Base-by-base conservation (phyloP, 2,113 vertebrate genomes). In the Tinamus guttatus region DNA sequence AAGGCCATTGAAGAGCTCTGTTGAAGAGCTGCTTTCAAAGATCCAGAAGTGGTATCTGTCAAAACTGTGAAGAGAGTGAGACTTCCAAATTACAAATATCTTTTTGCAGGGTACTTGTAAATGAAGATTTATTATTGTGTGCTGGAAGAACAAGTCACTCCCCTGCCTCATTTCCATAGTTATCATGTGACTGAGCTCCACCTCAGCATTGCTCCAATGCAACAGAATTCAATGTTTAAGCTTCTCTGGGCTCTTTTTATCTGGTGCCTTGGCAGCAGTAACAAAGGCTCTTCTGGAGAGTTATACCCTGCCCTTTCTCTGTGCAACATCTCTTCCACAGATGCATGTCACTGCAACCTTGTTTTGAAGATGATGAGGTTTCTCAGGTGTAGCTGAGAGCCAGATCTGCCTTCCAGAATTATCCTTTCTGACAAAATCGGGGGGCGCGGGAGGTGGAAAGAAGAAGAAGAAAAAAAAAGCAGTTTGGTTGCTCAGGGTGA, bases 271-370 rank as follows among this genome's bases (percentile, higher is more conserved):
- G 77, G n/a, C 34, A 80, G 12, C 27, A 41, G 47, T 41, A 70
- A 40, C 13, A 77, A 19, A 82, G 4, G 4, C 25, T 93, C 73
- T 65, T 79, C 71, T 34, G 22, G 15, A 5, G 12, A 5, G 16
- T 82, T 58, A 38, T 43, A 49, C 13, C 1, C 1, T 85, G 58
- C 52, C 25, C 49, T 80, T 36, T 3, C 22, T n/a, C 8, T 59
- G 21, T 49, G 36, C 24, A 62, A 62, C 34, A 58, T 86, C 18
- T 30, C 13, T 94, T 91, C 62, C 43, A 56, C 90, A 15, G 7
- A 70, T 9, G 10, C 6, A 12, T 0, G 1, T 40, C 59, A n/a
- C 67, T 69, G 56, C 0, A 0, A 77, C 25, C 38, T 91, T 65
- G 58, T 65, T 82, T 82, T 91, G 81, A 85, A 85, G 70, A 65